phyloP scores from a whole-genome alignment of 2,888 invertebrate genomes.

The Pandemis corylana region DNA sequence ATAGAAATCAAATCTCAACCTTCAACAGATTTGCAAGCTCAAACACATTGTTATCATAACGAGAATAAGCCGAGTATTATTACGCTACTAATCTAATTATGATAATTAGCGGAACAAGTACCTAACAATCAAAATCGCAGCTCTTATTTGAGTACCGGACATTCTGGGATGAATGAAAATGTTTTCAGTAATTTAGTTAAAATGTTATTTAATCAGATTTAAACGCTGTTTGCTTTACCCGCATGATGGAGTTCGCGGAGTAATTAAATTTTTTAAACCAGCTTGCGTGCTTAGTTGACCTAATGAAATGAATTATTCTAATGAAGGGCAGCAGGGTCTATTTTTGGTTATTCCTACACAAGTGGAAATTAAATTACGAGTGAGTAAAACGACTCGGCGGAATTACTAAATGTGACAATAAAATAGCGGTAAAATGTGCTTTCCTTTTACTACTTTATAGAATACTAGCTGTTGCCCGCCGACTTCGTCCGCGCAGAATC shows the following conservation, averaged over 20 bases:
- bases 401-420: not conserved
- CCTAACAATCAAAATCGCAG: constrained; percentile 9
- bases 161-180: constrained; percentile 13
- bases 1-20: too few relatives aligned
- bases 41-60: not conserved
- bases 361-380: constrained; percentile 9
- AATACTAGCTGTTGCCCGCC: too few relatives aligned
- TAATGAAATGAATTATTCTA: constrained; percentile 79
- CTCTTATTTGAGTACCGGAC: not conserved
- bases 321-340: constrained; percentile 59
- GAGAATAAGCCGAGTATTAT: not conserved
- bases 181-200: constrained; percentile 30
- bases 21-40: too few relatives aligned
- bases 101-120: not conserved
- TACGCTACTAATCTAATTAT: constrained; percentile 2
- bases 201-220: constrained; percentile 30
- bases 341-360: constrained; percentile 32
- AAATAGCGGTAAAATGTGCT: not conserved
- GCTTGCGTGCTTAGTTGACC: constrained; percentile 68
- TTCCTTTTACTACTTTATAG: not conserved
- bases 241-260: constrained; percentile 44
- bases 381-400: not conserved
- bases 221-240: constrained; percentile 31
- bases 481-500: too few relatives aligned
- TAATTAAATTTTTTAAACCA: constrained; percentile 72